Evolutionary conservation across 1,140 invertebrate genomes (phyloP), one percentile per base, ranked within the genome.

Genomic region (Camponotus floridanus): DNA sequence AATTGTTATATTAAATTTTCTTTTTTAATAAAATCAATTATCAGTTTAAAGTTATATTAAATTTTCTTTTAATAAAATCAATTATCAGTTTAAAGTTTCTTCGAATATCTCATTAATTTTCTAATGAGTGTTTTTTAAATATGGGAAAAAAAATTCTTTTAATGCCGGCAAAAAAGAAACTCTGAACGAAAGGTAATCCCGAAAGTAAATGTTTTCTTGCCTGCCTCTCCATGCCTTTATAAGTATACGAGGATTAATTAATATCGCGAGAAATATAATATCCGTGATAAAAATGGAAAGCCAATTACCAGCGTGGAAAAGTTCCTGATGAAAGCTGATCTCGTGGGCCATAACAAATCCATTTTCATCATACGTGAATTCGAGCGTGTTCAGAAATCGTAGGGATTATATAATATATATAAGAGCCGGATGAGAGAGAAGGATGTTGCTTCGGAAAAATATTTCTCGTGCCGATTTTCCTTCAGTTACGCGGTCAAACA

Each of bases 251-350:
- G 15, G 18, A 55, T 74, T 73, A 68, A 68, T 80, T 80, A 80
- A 83, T 81, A 48, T 45, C 13, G 21, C 1, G 68, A 61, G 39
- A 13, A 42, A 61, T 39, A 48, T 73, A 48, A 73, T 74, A 73
- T 36, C 26, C 36, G 15, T 51, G 33, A 80, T 80, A 48, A 73
- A 73, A 74, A 73, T 62, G 39, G 79, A 83, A 83, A 83, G 79
- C 31, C 68, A 71, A 45, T 83, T 83, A 73, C 26, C 68, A 18
- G 13, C 39, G 68, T 83, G 68, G 59, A 74, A 83, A 83, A 83
- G 68, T 83, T 83, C 79, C 79, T 73, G 79, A 73, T 83, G 79
- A 74, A 83, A 83, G 79, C 45, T 48, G 55, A 18, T 48, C 26
- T 7, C 18, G 18, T 4, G 5, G 21, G n/a, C 31, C 18, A 11